phyloP scores from a whole-genome alignment of 2,113 vertebrate genomes.

The Bambusicola thoracicus region DNA sequence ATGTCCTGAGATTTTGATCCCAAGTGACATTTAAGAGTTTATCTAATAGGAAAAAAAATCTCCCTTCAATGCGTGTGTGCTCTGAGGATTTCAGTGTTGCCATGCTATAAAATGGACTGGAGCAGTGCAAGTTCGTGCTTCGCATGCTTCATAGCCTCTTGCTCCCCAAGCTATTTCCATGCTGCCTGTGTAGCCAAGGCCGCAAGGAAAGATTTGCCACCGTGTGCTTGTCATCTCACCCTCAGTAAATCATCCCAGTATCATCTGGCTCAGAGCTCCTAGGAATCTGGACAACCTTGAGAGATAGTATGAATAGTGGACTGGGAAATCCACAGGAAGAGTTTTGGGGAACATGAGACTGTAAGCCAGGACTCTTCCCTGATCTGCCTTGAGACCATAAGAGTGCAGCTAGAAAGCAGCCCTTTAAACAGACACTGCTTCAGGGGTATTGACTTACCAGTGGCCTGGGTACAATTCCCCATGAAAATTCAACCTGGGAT shows the following conservation, averaged over 20 bases:
- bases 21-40: neutral
- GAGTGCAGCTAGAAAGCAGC: neutral
- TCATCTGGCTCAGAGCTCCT: constrained; percentile 14
- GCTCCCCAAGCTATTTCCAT: neutral
- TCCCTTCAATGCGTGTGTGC: accelerated
- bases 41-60: neutral
- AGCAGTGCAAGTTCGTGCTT: neutral
- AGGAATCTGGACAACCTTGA: constrained; percentile 33
- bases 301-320: neutral
- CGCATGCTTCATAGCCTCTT: neutral
- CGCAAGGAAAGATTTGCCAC: neutral
- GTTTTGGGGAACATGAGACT: neutral
- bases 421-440: constrained; percentile 21
- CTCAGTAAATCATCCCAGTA: constrained; percentile 24
- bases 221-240: constrained; percentile 1
- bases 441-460: constrained; percentile 39
- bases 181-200: neutral
- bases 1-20: neutral
- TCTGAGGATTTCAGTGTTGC: neutral
- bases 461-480: constrained; percentile 2
- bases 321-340: neutral
- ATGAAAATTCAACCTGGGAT: constrained; percentile 19
- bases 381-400: neutral
- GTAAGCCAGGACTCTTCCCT: neutral
- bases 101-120: neutral